phyloP scores from a whole-genome alignment of 2,888 invertebrate species.

The Lochmaea capreae region DNA sequence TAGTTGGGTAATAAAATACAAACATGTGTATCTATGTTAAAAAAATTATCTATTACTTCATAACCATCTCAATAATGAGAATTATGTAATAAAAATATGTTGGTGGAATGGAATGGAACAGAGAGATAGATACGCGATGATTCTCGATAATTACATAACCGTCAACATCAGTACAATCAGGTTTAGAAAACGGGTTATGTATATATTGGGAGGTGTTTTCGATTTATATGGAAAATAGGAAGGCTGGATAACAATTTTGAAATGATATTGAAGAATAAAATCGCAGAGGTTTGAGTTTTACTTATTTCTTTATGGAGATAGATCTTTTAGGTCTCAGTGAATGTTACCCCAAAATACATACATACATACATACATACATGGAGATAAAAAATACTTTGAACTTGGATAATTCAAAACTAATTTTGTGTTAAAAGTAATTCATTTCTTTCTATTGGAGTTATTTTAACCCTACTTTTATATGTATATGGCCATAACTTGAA shows the following conservation, averaged over 20 bases:
- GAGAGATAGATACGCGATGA: background rate
- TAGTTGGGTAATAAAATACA: background rate
- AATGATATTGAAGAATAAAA: no score
- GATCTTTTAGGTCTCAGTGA: no score
- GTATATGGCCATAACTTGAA: no score
- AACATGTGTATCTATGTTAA: background rate
- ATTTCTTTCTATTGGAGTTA: no score
- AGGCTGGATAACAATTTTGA: background rate
- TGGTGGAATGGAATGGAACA: background rate
- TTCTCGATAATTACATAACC: background rate
- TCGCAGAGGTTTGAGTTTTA: no score
- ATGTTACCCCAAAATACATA: no score
- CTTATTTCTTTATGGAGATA: no score
- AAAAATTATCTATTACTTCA: background rate
- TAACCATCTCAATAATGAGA: background rate
- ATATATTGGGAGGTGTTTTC: background rate
- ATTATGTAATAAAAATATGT: conserved; percentile 7
- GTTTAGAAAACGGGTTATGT: conserved; percentile 7
- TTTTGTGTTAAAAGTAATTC: no score
- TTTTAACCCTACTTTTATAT: no score
- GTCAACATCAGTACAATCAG: background rate
- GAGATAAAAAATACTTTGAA: no score
- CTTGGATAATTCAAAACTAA: no score
- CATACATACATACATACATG: no score
- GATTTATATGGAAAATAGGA: background rate